Evolutionary conservation across 2,797 vertebrate species (phyloP), one percentile per base, ranked within the genome.

Genomic region (Falco novaeseelandiae): DNA sequence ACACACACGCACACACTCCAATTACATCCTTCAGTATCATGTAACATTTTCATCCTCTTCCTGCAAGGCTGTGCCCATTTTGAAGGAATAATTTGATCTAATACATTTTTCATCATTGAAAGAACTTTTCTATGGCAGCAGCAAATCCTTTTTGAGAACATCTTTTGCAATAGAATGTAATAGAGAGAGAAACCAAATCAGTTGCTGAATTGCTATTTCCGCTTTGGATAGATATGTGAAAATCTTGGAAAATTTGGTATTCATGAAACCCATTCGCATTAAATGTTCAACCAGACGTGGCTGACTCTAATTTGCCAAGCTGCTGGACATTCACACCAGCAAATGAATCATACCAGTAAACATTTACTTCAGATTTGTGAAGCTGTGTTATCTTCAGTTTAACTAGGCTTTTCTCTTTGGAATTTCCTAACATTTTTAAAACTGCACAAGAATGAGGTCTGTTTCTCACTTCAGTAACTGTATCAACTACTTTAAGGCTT

Each of bases 391-490:
- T 72, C 69, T 93, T 77, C 81, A 61, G 66, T 51, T 87, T 51
- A 87, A 55, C 48, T 70, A 48, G 63, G 27, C 8, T 32, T 54
- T 91, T 77, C 38, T 57, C 71, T 83, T 83, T 25, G 55, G 54
- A 67, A 74, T 91, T 83, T 40, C 61, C 40, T 71, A 48, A 21
- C 38, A 16, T 74, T 85, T 87, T 16, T 32, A 81, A 91, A 93
- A 26, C 30, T 44, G 69, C 55, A 85, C 32, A 83, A 76, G 85
- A 89, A 84, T 12, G 32, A 89, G 70, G 62, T 65, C 69, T 83
- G 36, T 83, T 83, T 89, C 67, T 94, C 87, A 83, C 83, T 83
- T 89, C 36, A 82, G 77, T 89, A 90, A 83, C 65, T 77, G 62
- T 87, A 72, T 84, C 87, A 84, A 46, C 69, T 82, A 38, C 58